These are phyloP conservation scores for Myxocyprinus asiaticus DNA, from an alignment of 2,113 vertebrate genomes.

Conservation along the genomic window DNA sequence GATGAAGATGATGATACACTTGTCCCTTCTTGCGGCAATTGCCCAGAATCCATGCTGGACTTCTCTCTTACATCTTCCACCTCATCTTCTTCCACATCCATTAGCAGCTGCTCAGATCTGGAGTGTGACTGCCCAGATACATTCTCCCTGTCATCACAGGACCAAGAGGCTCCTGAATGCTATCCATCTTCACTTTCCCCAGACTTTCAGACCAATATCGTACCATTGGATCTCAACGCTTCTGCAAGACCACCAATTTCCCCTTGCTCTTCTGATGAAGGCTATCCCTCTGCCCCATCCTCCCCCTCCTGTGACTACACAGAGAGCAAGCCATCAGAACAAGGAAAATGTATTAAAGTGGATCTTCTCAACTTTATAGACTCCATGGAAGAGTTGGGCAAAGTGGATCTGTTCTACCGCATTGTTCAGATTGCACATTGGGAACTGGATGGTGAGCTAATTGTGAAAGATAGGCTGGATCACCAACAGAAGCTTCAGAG, in stretches of 20 bases:
- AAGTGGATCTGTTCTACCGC: constrained; percentile 78
- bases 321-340: constrained; percentile 63
- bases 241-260: constrained; percentile 50
- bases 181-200: constrained; percentile 63
- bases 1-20: constrained; percentile 78
- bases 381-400: constrained; percentile 76
- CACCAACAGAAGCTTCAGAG: constrained; percentile 77
- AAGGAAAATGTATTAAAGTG: constrained; percentile 61
- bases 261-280: constrained; percentile 76
- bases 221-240: constrained; percentile 53
- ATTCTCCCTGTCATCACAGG: constrained; percentile 74
- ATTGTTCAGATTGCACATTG: constrained; percentile 75
- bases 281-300: constrained; percentile 74
- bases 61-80: constrained; percentile 76
- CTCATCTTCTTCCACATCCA: constrained; percentile 88
- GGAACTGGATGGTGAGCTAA: constrained; percentile 74
- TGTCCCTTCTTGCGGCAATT: constrained; percentile 81
- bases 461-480: constrained; percentile 71
- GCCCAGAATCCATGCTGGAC: constrained; percentile 75
- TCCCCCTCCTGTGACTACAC: constrained; percentile 73
- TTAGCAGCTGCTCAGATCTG: constrained; percentile 93
- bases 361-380: constrained; percentile 77
- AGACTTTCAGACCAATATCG: constrained; percentile 53
- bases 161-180: constrained; percentile 60
- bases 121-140: constrained; percentile 85